Percentiles rank a stretch among this genome's conserved stretches.
phyloP scores from a whole-genome alignment of 2,888 invertebrate species.

The Morpho achilles region DNA sequence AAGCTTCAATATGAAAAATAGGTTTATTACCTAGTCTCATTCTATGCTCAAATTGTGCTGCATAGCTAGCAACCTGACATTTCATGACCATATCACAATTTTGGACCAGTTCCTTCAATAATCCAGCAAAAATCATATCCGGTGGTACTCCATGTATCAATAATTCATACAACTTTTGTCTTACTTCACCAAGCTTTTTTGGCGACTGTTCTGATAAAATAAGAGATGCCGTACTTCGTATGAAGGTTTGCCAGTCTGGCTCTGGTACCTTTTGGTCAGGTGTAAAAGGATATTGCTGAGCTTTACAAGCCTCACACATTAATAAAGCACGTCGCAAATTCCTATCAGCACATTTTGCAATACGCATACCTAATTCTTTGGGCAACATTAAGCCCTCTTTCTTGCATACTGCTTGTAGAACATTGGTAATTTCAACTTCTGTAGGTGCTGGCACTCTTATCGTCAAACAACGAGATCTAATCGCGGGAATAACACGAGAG shows the following conservation, averaged over 20 bases:
- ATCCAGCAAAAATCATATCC: constrained; percentile 93
- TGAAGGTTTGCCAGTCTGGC: constrained; percentile 95
- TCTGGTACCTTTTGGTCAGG: constrained; percentile 88
- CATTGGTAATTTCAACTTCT: constrained; percentile 83
- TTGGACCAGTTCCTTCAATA: constrained; percentile 89
- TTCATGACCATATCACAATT: constrained; percentile 96
- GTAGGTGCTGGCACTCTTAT: constrained; percentile 95
- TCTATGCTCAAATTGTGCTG: constrained; percentile 95
- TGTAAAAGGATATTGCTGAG: constrained; percentile 93
- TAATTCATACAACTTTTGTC: constrained; percentile 94
- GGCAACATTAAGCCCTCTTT: constrained; percentile 91
- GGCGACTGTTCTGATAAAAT: constrained; percentile 93
- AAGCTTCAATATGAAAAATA: constrained; percentile 98
- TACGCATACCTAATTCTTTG: constrained; percentile 84
- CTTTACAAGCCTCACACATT: constrained; percentile 95
- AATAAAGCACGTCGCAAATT: constrained; percentile 95
- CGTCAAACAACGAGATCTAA: constrained; percentile 95
- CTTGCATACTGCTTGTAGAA: constrained; percentile 84
- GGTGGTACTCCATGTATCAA: constrained; percentile 96
- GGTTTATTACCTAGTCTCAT: constrained; percentile 95
- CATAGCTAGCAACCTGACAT: constrained; percentile 89
- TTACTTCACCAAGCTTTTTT: constrained; percentile 88
- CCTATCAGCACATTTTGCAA: constrained; percentile 89
- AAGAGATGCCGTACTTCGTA: constrained; percentile 91
- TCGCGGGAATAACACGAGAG: constrained; percentile 97